Base-by-base conservation (phyloP, 2,797 vertebrate genomes). In the Melanotaenia boesemani region DNA sequence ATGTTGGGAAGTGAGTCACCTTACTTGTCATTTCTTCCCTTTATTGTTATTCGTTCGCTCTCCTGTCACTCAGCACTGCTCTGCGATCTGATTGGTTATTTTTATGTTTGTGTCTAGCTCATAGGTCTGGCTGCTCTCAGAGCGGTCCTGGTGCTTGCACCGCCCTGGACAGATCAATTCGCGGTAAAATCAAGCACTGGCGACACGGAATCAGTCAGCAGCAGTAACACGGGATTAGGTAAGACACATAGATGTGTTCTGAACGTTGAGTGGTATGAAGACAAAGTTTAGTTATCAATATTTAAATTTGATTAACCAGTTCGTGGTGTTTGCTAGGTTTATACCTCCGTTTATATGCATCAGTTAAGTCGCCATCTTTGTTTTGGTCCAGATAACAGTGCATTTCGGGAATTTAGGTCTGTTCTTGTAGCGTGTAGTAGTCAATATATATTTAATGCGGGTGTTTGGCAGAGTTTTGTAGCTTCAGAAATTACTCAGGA, bases 151-250 rank as follows among this genome's bases (percentile, higher is more conserved):
- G 2, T 2, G 2, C 8, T 9, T 37, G 36, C 36, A 8, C 36
- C 36, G 36, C 36, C 36, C 9, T 10, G 36, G 36, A 37, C 36
- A 2, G 1, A 37, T 1, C 1, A 3, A 77, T 74, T 77, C 48
- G 82, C 83, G 87, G 85, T 15, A 79, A 86, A 86, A 68, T 61
- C 36, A 69, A 84, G 30, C 12, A 0, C 4, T 0, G 2, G 11
- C 36, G 7, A 37, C 36, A 16, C 18, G 12, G 1, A 6, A 44
- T 1, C 2, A 28, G 2, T 15, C 28, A 50, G n/a, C 52, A 28
- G 20, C 13, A 7, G 37, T 59, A 12, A 11, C 65, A 2, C 10
- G 0, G 2, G 0, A 63, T 5, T 5, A 57, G 64, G 69, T 65
- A 10, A 54, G 60, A 0, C 26, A 0, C 8, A 39, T 13, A 4